Percentiles rank a stretch among this genome's conserved stretches.
phyloP scores from a whole-genome alignment of 1,140 invertebrate species.

The Drosophila obscura region DNA sequence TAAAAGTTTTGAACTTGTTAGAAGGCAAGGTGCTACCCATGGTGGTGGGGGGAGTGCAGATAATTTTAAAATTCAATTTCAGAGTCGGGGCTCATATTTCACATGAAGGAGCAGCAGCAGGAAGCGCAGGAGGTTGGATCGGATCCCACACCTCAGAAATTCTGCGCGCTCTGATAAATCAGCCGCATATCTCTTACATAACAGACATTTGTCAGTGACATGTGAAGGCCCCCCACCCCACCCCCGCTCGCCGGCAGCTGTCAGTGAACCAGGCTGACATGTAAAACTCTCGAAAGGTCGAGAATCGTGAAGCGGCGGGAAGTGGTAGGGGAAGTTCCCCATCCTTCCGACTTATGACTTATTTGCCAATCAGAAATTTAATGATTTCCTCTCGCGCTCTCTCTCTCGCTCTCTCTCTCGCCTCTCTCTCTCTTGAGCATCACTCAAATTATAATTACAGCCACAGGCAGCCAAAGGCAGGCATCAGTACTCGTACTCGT shows the following conservation, averaged over 20 bases:
- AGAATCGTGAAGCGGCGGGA: not conserved
- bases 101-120: constrained; percentile 34
- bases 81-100: constrained; percentile 54
- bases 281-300: constrained; percentile 8
- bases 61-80: constrained; percentile 66
- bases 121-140: not conserved
- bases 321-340: not conserved
- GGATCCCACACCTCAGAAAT: not conserved
- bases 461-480: not conserved
- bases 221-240: constrained; percentile 19
- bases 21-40: not conserved
- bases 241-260: not conserved
- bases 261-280: constrained; percentile 3
- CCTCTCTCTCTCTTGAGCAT: constrained; percentile 13
- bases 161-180: constrained; percentile 50
- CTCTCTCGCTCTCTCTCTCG: constrained; percentile 5
- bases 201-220: constrained; percentile 67
- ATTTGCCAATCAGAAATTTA: constrained; percentile 6
- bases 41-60: constrained; percentile 17
- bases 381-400: constrained; percentile 1
- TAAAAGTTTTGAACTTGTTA: constrained; percentile 17
- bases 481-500: not conserved
- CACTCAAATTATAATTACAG: constrained; percentile 40
- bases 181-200: constrained; percentile 31
- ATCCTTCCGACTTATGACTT: constrained; percentile 1